Evolutionary conservation across 2,888 invertebrate species (phyloP).

Genomic region (Conomelus anceps): DNA sequence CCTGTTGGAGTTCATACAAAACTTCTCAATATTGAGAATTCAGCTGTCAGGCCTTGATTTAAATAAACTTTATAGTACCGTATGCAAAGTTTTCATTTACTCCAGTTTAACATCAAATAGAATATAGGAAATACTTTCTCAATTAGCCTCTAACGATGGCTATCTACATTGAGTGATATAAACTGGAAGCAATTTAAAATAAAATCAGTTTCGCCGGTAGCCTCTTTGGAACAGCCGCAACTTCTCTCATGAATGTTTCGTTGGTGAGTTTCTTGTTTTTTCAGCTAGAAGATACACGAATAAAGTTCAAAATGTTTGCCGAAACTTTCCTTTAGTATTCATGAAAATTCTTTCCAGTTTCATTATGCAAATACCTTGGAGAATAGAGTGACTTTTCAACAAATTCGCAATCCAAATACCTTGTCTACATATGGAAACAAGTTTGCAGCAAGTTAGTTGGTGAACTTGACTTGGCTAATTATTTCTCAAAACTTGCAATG

Average conservation of each 20-base stretch:
- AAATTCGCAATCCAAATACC: not conserved
- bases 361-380: not conserved
- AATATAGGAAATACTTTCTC: not conserved
- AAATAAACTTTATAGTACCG: not conserved
- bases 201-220: not conserved
- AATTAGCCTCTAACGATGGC: not conserved
- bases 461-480: not conserved
- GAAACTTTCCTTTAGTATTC: not conserved
- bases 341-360: not conserved
- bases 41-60: not conserved
- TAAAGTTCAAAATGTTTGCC: not conserved
- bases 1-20: not conserved
- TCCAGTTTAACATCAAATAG: not conserved
- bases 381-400: not conserved
- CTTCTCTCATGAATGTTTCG: not conserved
- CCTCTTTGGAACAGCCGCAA: not conserved
- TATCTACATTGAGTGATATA: too few relatives aligned
- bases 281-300: not conserved
- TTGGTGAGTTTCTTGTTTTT: not conserved
- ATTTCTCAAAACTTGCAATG: not conserved
- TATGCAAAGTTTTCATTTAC: too few relatives aligned
- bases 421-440: not conserved
- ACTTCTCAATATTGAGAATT: not conserved
- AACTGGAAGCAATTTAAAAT: not conserved
- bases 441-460: not conserved